Percentiles rank a stretch among this genome's conserved stretches.
Evolutionary conservation across 2,888 invertebrate species (phyloP).

Genomic region (Drosophila emarginata): DNA sequence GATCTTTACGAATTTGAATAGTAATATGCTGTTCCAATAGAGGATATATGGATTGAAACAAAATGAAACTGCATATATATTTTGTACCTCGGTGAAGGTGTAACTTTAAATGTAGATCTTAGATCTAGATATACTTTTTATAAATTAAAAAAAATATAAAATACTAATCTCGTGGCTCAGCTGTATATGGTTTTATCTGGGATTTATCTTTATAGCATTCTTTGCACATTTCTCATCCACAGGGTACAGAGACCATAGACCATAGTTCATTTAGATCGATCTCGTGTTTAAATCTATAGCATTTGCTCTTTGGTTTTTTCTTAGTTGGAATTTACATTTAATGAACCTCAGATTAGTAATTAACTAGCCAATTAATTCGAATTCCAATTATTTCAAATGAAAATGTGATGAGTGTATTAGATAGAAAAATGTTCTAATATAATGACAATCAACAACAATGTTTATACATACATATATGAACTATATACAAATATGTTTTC

Average conservation of each 20-base stretch:
- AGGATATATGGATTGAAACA: too few species aligned
- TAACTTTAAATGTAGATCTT: too few species aligned
- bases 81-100: too few species aligned
- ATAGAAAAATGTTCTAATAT: not conserved
- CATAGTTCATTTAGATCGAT: not conserved
- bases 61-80: too few species aligned
- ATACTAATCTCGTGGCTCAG: too few species aligned
- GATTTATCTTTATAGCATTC: not conserved
- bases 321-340: conserved; percentile 15
- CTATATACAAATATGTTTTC: not conserved
- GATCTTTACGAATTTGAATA: too few species aligned
- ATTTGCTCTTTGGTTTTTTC: not conserved
- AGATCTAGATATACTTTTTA: too few species aligned
- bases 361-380: not conserved
- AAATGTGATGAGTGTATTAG: conserved; percentile 3
- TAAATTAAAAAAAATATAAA: too few species aligned
- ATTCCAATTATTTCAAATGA: not conserved
- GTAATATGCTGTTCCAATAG: too few species aligned
- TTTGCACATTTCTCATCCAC: not conserved
- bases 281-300: not conserved
- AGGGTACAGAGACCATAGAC: not conserved
- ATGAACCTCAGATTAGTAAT: conserved; percentile 1
- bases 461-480: not conserved
- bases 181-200: too few species aligned
- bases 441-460: not conserved